Conservation (phyloP, 2,888 invertebrate genomes). For the Leistus spinibarbis region DNA sequence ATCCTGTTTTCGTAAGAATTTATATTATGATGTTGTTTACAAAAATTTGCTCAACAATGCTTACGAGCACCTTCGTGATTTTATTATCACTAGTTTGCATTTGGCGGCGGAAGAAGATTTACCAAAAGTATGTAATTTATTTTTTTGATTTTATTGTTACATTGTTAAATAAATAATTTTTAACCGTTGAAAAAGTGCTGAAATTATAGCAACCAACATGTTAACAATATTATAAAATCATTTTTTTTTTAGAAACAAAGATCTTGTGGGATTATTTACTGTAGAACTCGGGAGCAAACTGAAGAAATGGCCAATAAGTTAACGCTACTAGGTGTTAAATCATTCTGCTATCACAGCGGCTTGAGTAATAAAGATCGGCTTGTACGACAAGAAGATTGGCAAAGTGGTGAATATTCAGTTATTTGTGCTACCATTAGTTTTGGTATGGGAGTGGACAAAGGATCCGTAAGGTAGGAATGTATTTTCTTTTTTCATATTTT, state of each 20-base stretch:
- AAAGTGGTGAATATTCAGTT: conserved; percentile 82
- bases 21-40: conserved; percentile 93
- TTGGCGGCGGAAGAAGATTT: conserved; percentile 60
- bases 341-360: conserved; percentile 90
- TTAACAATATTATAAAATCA: no score
- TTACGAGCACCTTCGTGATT: conserved; percentile 77
- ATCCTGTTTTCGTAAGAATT: conserved; percentile 89
- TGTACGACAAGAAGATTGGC: conserved; percentile 90
- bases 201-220: no score
- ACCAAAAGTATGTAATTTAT: conserved; percentile 45
- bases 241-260: conserved; percentile 55
- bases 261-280: conserved; percentile 91
- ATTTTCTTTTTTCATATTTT: background rate
- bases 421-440: conserved; percentile 98
- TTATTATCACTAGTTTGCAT: conserved; percentile 71
- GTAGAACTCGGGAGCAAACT: conserved; percentile 90
- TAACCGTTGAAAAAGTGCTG: no score
- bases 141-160: background rate
- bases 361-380: conserved; percentile 75
- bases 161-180: no score
- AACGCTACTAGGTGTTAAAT: conserved; percentile 72
- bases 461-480: conserved; percentile 73
- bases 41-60: conserved; percentile 84
- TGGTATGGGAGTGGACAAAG: conserved; percentile 99
- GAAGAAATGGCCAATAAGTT: conserved; percentile 81